Evolutionary conservation across 2,797 vertebrate species (phyloP).

Genomic region (Graptemys geographica): DNA sequence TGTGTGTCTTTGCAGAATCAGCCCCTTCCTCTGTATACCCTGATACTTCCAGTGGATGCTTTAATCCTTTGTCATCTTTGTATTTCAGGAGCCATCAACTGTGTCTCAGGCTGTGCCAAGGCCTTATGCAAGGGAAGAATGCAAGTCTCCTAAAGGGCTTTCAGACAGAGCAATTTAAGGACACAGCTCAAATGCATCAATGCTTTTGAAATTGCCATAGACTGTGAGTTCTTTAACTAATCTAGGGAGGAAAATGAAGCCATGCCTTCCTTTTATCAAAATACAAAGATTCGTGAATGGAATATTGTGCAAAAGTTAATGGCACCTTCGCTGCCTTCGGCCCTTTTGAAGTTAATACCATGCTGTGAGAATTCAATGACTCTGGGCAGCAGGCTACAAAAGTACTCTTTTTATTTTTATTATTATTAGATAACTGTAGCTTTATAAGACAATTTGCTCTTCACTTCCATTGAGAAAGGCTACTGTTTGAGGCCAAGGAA

Average conservation of each 20-base stretch:
- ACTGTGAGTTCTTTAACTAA: not conserved
- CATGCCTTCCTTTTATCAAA: not conserved
- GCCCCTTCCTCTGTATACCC: not conserved
- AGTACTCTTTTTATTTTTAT: not conserved
- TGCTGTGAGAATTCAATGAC: not conserved
- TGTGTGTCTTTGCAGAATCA: not conserved
- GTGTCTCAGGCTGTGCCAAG: not conserved
- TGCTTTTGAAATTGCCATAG: not conserved
- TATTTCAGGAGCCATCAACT: not conserved
- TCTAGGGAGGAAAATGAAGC: not conserved
- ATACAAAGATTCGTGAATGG: not conserved
- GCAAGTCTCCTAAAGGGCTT: not conserved
- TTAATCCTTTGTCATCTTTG: not conserved
- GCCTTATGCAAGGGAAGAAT: not conserved
- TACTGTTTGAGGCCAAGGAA: constrained; percentile 20
- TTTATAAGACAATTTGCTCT: not conserved
- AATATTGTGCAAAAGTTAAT: not conserved
- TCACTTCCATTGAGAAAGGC: constrained; percentile 12
- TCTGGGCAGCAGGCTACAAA: not conserved
- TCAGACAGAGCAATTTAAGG: not conserved
- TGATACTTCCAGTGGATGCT: not conserved
- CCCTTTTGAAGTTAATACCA: constrained; percentile 11
- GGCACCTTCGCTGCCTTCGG: accelerated
- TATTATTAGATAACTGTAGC: constrained; percentile 12
- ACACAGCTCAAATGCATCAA: not conserved